Percentiles rank a stretch among this genome's conserved stretches.
These are phyloP conservation scores for Melanotaenia parkinsoni DNA, from an alignment of 2,797 vertebrate species.

Conservation along the genomic window DNA sequence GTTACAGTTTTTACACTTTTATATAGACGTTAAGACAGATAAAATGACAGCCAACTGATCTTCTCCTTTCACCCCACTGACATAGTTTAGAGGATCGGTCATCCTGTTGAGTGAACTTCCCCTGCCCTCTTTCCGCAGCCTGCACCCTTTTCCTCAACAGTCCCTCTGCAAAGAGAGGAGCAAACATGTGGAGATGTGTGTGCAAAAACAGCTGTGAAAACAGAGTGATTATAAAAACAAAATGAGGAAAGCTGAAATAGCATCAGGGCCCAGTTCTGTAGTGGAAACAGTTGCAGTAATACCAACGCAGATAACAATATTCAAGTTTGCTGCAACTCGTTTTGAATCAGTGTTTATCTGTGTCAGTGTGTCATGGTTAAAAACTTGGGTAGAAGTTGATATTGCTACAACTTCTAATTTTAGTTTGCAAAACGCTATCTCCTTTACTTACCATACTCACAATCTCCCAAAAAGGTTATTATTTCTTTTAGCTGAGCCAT, in stretches of 20 bases:
- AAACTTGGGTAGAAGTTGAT: conserved; percentile 9
- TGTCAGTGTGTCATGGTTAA: conserved; percentile 32
- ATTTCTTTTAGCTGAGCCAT: not conserved
- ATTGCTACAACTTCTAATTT: not conserved
- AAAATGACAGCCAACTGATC: not conserved
- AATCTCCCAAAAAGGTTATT: not conserved
- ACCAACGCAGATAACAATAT: not conserved
- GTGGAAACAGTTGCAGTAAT: conserved; percentile 4
- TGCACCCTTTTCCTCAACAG: conserved; percentile 13
- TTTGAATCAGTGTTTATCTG: conserved; percentile 57
- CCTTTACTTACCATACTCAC: not conserved
- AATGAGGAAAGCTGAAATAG: conserved; percentile 13
- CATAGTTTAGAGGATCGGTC: conserved; percentile 21
- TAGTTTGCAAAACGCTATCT: not conserved
- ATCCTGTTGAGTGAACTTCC: not conserved
- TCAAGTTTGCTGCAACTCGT: not conserved
- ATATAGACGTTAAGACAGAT: not conserved
- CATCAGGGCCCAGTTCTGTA: not conserved
- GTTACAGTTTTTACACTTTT: not conserved
- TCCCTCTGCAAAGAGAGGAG: conserved; percentile 48
- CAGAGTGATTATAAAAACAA: conserved; percentile 36
- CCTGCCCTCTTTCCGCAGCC: conserved; percentile 20
- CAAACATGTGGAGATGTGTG: conserved; percentile 15
- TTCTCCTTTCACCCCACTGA: conserved; percentile 24
- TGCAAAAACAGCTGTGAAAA: conserved; percentile 70